phyloP scores from a whole-genome alignment of 2,113 vertebrate species.

The Ophthalmotilapia sp. region DNA sequence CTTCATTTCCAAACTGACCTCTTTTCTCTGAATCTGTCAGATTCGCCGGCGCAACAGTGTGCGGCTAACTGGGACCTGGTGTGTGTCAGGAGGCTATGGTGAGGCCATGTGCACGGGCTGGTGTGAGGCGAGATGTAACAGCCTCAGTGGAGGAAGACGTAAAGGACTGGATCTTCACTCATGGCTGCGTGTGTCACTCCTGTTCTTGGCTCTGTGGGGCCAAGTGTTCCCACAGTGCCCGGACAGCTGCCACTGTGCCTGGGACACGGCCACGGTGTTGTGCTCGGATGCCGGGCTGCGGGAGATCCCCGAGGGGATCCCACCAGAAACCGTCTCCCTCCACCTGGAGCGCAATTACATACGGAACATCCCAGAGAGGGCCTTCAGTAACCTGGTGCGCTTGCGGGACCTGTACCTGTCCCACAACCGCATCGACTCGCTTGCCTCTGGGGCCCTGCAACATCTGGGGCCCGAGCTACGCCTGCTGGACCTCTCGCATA shows the following conservation, averaged over 20 bases:
- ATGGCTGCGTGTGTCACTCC: slow-evolving; percentile 31
- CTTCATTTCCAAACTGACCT: slow-evolving; percentile 3
- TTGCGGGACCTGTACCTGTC: slow-evolving; percentile 74
- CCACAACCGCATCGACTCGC: slow-evolving; percentile 73
- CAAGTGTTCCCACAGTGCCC: slow-evolving; percentile 37
- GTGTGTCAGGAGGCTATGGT: slow-evolving; percentile 60
- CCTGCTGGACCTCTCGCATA: slow-evolving; percentile 74
- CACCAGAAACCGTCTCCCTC: slow-evolving; percentile 63
- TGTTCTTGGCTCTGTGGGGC: slow-evolving; percentile 46
- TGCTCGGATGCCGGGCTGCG: slow-evolving; percentile 66
- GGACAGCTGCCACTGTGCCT: slow-evolving; percentile 57
- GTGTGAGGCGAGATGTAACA: slow-evolving; percentile 47
- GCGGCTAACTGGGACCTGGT: slow-evolving; percentile 31
- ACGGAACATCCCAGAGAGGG: slow-evolving; percentile 61
- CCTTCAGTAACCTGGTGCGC: slow-evolving; percentile 66
- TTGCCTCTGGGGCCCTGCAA: slow-evolving; percentile 65
- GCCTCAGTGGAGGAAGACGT: slow-evolving; percentile 10
- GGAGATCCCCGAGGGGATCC: slow-evolving; percentile 69
- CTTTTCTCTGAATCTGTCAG: slow-evolving; percentile 23
- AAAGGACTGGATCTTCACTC: slow-evolving; percentile 5
- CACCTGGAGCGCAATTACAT: slow-evolving; percentile 77
- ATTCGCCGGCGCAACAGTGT: not conserved
- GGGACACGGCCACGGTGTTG: slow-evolving; percentile 65
- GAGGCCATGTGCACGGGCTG: slow-evolving; percentile 59
- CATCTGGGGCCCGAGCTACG: slow-evolving; percentile 66